Base-by-base conservation (phyloP, 2,888 invertebrate species). In the Polyommatus icarus region DNA sequence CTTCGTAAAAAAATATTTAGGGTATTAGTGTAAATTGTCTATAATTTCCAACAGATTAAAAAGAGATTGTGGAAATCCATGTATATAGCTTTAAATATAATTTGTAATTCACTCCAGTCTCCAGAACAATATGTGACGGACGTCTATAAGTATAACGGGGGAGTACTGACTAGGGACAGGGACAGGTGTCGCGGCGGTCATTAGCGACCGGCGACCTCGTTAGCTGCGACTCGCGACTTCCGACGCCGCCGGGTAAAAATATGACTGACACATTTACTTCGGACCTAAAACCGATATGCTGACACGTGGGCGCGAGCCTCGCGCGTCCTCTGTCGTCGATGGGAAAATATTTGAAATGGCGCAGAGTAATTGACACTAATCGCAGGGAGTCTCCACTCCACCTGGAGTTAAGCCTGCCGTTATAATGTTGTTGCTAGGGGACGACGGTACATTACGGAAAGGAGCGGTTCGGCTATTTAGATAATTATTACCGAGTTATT, bases 201-300 rank as follows among this genome's bases (percentile, higher is more conserved):
- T 67, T 67, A 67, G 29, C 12, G 67, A 29, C 67, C 67, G 15
- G 67, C 67, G 67, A 67, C 67, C 67, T 67, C 67, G 18, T 67
- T 32, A 67, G 67, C 29, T 15, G 67, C 29, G 67, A 67, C 15
- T 67, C 67, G 67, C 67, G 67, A 67, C 29, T 67, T 67, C 67
- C 67, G 67, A 67, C 29, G 15, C 8, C 29, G 10, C 29, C 29
- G 29, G 12, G 67, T 67, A 67, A 67, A 67, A 67, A 67, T 32
- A 67, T 67, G 29, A 32, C 18, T 67, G 67, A 29, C 67, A 67
- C 15, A 67, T 29, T 29, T 67, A 29, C 29, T 15, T 15, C 15
- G 3, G 4, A 24, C 24, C 67, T 15, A 18, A 29, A 15, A 67
- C 67, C 29, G 67, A 67, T 29, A 32, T 29, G 12, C 15, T 18